phyloP scores from a whole-genome alignment of 2,888 invertebrate genomes.

The Trachelus tabidus region DNA sequence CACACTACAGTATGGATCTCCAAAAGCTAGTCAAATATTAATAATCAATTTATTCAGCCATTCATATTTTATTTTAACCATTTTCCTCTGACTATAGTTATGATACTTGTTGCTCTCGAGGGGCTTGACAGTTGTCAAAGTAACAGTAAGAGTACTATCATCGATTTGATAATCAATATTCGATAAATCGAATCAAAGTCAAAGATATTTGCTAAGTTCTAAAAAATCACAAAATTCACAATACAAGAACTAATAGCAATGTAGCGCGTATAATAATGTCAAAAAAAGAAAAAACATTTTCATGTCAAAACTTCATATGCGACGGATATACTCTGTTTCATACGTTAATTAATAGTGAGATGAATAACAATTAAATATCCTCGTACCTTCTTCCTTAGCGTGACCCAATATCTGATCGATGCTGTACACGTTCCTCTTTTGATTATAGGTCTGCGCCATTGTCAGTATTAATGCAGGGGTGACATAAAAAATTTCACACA shows the following conservation, averaged over 20 bases:
- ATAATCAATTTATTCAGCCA: not conserved
- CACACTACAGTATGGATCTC: not conserved
- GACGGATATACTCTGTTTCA: not conserved
- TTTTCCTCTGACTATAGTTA: not conserved
- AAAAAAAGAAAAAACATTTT: not conserved
- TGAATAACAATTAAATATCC: not conserved
- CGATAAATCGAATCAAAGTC: not conserved
- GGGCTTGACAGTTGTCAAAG: not conserved
- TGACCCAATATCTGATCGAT: constrained; percentile 67
- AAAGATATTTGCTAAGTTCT: not conserved
- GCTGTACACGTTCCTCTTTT: constrained; percentile 65
- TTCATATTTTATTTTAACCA: not conserved
- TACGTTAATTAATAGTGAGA: not conserved
- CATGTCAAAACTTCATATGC: not conserved
- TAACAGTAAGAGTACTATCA: not conserved
- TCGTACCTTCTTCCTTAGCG: constrained; percentile 59
- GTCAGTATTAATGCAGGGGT: not conserved
- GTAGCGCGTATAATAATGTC: not conserved
- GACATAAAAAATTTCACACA: not conserved
- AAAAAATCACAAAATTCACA: not conserved
- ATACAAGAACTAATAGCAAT: too few relatives aligned
- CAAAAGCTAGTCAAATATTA: not conserved
- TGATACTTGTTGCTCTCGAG: not conserved
- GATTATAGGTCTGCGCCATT: constrained; percentile 64
- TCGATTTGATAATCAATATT: not conserved